Percentiles rank a stretch among this genome's conserved stretches.
Conservation (phyloP, 2,113 vertebrate genomes). For the Poeciliopsis turrubarensis region DNA sequence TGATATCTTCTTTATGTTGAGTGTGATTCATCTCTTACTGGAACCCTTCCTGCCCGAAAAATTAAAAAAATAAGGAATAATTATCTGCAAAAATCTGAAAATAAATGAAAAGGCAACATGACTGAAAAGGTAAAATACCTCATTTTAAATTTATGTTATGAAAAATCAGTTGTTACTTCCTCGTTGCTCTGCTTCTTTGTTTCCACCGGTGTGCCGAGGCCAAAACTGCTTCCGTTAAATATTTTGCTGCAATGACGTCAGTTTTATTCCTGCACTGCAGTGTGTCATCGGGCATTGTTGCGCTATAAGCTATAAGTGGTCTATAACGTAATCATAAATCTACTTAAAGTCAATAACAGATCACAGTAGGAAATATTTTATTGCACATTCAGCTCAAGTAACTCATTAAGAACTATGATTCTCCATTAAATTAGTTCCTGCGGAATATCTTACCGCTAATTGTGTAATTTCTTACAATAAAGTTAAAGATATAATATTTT, state of each 20-base stretch:
- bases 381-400: background rate
- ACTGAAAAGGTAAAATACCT: background rate
- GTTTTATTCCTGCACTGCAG: constrained; percentile 63
- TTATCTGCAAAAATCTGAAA: background rate
- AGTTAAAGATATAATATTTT: background rate
- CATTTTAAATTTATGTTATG: background rate
- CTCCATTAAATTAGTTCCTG: background rate
- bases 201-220: background rate
- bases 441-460: background rate
- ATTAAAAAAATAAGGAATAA: background rate
- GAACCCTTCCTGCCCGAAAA: background rate
- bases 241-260: constrained; percentile 74
- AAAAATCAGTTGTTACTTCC: background rate
- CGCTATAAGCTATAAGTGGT: constrained; percentile 6
- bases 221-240: constrained; percentile 45
- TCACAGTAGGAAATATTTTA: background rate
- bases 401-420: background rate
- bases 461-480: background rate
- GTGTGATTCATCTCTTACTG: background rate
- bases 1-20: background rate
- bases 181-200: constrained; percentile 7
- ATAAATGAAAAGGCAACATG: background rate
- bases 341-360: background rate
- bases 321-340: constrained; percentile 26
- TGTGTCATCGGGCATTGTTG: constrained; percentile 10